A percentile compares a stretch with the other conserved stretches of the same genome.
These are phyloP conservation scores for Chrysomallon squamiferum DNA, from an alignment of 1,140 invertebrate species.

Conservation along the genomic window DNA sequence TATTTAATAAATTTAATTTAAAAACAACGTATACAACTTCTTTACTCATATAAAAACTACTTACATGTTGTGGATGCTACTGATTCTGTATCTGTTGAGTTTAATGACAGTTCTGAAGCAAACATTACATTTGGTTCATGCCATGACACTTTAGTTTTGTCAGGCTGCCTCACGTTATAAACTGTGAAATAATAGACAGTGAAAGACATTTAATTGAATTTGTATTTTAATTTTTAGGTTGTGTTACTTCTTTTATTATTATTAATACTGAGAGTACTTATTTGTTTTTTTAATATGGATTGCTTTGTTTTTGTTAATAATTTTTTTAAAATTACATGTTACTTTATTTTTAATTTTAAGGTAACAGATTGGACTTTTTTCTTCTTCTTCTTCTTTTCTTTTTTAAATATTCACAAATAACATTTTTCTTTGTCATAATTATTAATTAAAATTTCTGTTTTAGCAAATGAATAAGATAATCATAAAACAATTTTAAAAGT, in stretches of 20 bases:
- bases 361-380: not conserved
- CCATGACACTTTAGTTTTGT: not conserved
- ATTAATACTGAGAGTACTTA: not conserved
- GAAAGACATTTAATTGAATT: not conserved
- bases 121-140: slow-evolving; percentile 1
- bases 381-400: not conserved
- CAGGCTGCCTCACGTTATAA: not conserved
- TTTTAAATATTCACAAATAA: not conserved
- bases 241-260: not conserved
- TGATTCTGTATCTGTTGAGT: no score
- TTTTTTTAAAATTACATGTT: not conserved
- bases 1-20: no score
- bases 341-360: not conserved
- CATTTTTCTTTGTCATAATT: not conserved
- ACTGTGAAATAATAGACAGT: not conserved
- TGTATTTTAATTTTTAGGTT: not conserved
- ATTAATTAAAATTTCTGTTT: not conserved
- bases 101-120: not conserved
- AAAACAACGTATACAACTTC: no score
- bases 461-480: no score
- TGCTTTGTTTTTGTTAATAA: not conserved
- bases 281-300: not conserved
- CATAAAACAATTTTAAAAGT: no score
- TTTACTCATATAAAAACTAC: no score
- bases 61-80: no score